Percentiles rank a stretch among this genome's conserved stretches.
These are phyloP conservation scores for Halisarca cf. caerulea DNA, from an alignment of 37 sponge, comb jelly and placozoan genomes.

Conservation along the genomic window DNA sequence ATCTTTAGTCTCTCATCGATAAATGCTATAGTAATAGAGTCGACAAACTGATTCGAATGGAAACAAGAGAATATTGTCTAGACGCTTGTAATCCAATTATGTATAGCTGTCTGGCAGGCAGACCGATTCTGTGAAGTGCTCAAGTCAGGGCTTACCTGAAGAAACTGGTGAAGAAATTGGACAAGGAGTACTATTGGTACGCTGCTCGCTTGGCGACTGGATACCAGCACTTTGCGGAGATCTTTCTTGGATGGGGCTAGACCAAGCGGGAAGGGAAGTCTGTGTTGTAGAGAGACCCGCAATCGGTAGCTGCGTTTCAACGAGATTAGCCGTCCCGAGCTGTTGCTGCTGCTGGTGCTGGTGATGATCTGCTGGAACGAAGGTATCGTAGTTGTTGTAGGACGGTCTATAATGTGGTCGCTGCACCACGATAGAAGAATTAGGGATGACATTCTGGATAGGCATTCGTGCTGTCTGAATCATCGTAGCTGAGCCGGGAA, in stretches of 20 bases:
- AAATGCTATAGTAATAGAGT: too few relatives aligned
- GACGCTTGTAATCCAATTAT: too few relatives aligned
- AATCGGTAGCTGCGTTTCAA: too few relatives aligned
- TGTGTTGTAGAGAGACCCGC: too few relatives aligned
- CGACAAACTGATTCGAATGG: too few relatives aligned
- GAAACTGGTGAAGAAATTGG: neutral
- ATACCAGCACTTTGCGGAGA: neutral
- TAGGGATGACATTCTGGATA: neutral
- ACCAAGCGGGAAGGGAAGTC: neutral
- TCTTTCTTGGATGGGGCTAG: neutral
- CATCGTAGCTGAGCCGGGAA: neutral
- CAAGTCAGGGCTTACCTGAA: neutral
- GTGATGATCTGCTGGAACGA: neutral
- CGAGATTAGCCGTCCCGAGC: too few relatives aligned
- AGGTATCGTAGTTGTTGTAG: neutral
- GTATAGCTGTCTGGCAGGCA: too few relatives aligned
- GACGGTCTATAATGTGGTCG: neutral
- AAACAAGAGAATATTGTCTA: too few relatives aligned
- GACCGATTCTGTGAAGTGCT: too few relatives aligned
- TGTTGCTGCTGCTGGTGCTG: too few relatives aligned
- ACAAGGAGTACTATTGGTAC: neutral
- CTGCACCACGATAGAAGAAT: conserved; percentile 1
- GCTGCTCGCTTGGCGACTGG: neutral
- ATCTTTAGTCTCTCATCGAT: too few relatives aligned
- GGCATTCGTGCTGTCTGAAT: conserved; percentile 25